Evolutionary conservation across 2,797 vertebrate genomes (phyloP).

Genomic region (Halcyon chelicuti): DNA sequence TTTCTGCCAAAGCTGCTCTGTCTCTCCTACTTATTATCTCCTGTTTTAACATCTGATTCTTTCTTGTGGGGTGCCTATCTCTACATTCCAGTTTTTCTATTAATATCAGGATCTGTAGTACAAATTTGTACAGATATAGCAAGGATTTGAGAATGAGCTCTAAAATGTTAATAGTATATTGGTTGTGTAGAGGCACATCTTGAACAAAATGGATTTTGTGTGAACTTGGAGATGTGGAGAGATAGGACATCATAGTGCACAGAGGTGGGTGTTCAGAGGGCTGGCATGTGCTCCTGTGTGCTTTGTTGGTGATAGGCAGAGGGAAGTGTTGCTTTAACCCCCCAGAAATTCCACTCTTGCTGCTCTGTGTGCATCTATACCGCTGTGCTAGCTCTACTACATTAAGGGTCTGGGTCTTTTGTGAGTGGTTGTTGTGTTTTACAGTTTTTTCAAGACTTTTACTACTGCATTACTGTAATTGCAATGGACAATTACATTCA

Average conservation of each 20-base stretch:
- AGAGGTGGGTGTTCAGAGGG: background rate
- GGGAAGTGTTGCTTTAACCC: background rate
- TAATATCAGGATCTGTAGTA: background rate
- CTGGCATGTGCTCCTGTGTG: fast-evolving
- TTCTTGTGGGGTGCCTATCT: background rate
- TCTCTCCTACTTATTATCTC: slow-evolving; percentile 30
- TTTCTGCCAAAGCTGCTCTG: slow-evolving; percentile 51
- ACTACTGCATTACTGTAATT: background rate
- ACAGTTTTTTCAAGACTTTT: background rate
- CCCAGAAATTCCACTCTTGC: fast-evolving
- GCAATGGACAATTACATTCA: background rate
- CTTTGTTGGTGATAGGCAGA: fast-evolving
- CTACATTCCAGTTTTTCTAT: background rate
- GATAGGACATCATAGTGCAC: background rate
- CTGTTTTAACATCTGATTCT: slow-evolving; percentile 27
- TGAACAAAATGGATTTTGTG: background rate
- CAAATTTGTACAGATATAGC: background rate
- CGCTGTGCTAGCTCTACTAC: background rate
- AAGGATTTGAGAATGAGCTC: background rate
- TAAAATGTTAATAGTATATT: background rate
- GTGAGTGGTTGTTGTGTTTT: background rate
- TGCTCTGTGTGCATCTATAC: background rate
- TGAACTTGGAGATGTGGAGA: background rate
- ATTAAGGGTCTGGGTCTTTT: background rate
- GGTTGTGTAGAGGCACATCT: background rate